A percentile compares a stretch with the other conserved stretches of the same genome.
These are phyloP conservation scores for Dendrophyllia cribrosa DNA, from an alignment of 64 coral and sea anemone species.

Conservation along the genomic window DNA sequence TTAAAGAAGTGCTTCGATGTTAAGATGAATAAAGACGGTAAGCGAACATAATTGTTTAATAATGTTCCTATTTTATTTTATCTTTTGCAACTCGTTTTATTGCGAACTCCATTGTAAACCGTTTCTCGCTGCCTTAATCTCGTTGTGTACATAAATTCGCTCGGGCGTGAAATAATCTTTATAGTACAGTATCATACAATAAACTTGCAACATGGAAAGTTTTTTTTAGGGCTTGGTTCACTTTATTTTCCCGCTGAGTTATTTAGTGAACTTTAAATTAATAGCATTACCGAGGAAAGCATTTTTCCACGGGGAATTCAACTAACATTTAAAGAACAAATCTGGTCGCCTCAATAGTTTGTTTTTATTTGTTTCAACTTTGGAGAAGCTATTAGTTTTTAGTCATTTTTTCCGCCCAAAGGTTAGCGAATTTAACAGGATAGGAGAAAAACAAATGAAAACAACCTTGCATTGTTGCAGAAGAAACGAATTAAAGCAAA, in stretches of 20 bases:
- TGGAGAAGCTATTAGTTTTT: neutral
- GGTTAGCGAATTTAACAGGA: neutral
- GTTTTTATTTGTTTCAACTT: neutral
- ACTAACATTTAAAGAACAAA: neutral
- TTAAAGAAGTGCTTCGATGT: slow-evolving; percentile 94
- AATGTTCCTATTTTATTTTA: neutral
- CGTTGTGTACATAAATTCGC: neutral
- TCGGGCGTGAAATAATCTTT: neutral
- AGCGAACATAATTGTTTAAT: neutral
- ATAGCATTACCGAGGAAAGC: neutral
- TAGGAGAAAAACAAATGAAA: too few relatives aligned
- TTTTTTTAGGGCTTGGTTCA: neutral
- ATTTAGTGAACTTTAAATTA: neutral
- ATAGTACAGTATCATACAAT: neutral
- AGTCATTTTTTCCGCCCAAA: neutral
- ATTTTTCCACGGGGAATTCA: neutral
- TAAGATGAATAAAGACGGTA: slow-evolving; percentile 97
- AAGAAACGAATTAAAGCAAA: neutral
- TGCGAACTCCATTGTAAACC: too few relatives aligned
- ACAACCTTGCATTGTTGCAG: neutral
- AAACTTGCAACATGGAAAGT: neutral
- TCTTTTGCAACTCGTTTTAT: neutral
- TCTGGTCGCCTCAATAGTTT: slow-evolving; percentile 1
- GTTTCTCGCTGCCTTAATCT: too few relatives aligned
- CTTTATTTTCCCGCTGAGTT: neutral